Base-by-base conservation (phyloP, 2,113 vertebrate genomes). In the Nanorana parkeri region DNA sequence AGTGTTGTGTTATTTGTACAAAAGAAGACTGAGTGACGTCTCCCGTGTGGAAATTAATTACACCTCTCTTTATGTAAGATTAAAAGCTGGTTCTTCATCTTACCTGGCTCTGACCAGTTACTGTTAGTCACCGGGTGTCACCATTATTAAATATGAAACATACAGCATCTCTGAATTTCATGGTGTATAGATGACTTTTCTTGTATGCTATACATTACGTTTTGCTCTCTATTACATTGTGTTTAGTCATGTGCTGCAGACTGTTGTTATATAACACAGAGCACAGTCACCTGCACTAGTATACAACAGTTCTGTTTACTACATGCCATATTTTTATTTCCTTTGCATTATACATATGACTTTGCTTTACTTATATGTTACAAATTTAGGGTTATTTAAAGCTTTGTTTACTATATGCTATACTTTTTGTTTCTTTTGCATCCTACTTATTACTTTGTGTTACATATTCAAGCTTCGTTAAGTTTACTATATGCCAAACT, bases 41-140 rank as follows among this genome's bases (percentile, higher is more conserved):
- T 54, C 17, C 26, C 24, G 13, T 75, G 20, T 26, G 16, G 19
- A 36, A 13, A 64, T 73, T 29, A 73, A 73, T 74, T 60, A 23
- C 21, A n/a, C n/a, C 58, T 21, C 15, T 60, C 6, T 60, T 17
- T 58, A 60, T 21, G 10, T n/a, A 76, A 60, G 54, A 5, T 5
- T 29, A 24, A 17, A 11, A 60, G 77, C 54, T 41, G 65, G 29
- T 68, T 56, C n/a, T 68, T 26, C 64, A 56, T 60, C 66, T 68
- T 11, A 76, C 24, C 47, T 56, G 77, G 64, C 23, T 78, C 19
- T 17, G 21, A 67, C 47, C 64, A 15, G 77, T 32, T 67, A 64
- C 1, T 51, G 47, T 64, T 61, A 61, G 20, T 75, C 55, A 75
- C 8, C 5, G 36, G 24, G 56, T 16, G 28, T 79, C 65, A 79